Evolutionary conservation across 2,888 invertebrate species (phyloP), one percentile per base, ranked within the genome.

Genomic region (Conistra vaccinii): DNA sequence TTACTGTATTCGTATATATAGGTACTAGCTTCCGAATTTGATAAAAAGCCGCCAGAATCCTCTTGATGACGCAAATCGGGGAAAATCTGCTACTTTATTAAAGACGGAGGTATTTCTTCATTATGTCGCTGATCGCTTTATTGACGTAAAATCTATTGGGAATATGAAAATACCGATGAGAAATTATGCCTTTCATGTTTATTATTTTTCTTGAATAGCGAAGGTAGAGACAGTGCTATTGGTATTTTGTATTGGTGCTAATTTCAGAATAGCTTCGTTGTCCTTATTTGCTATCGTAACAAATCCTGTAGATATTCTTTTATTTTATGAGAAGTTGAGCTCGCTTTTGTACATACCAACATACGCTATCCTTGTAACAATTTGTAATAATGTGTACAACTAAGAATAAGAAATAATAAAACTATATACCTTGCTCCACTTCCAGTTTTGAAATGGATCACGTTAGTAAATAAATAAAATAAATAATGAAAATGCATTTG

Each of bases 41-140:
- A 82, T 82, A 75, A 82, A 82, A 82, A 75, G 7, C 61, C 65
- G n/a, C 26, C 45, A 53, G 60, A 71, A 78, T 78, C 57, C 60
- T 61, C 35, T 23, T 53, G 65, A 65, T 78, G 61, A 65, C 45
- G 32, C 17, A 73, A 73, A 70, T 57, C 35, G 66, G 17, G 58
- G 48, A 60, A 73, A 78, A 73, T 69, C 61, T 62, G 26, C n/a
- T 60, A 62, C 55, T 72, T 39, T 68, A 63, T 63, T 58, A 63
- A 68, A 76, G 23, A 70, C 20, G 35, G 17, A 57, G 35, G 35
- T 66, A 72, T 80, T 73, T 76, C 35, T 61, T 77, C 66, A 81
- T 81, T 73, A 81, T 32, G 29, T 73, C 57, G 1, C 45, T 45
- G 48, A 76, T 65, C 68, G 68, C 58, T 76, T 65, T 60, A 60